Evolutionary conservation across 1,140 invertebrate genomes (phyloP).

Genomic region (Diorhabda elongata): DNA sequence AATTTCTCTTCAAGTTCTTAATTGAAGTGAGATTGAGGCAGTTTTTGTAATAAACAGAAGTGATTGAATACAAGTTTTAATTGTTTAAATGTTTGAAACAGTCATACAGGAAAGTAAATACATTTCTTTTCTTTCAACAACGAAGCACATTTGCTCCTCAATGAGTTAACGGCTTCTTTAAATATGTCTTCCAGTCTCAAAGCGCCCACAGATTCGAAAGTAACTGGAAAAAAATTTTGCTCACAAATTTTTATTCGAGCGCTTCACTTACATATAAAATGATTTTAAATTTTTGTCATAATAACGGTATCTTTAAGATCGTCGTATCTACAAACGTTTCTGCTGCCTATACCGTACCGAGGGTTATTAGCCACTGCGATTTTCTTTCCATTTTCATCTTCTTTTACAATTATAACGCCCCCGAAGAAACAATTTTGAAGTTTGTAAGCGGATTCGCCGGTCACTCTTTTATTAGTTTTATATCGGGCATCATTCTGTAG

Average conservation of each 20-base stretch:
- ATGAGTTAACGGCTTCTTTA: slow-evolving; percentile 80
- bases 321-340: slow-evolving; percentile 87
- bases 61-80: too few relatives aligned
- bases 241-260: too few relatives aligned
- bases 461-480: slow-evolving; percentile 72
- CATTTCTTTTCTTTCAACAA: slow-evolving; percentile 65
- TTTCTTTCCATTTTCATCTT: slow-evolving; percentile 56
- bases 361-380: slow-evolving; percentile 79
- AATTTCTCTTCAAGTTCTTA: too few relatives aligned
- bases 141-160: slow-evolving; percentile 79
- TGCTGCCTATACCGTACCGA: slow-evolving; percentile 85
- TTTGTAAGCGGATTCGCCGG: slow-evolving; percentile 73
- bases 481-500: slow-evolving; percentile 86
- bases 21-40: too few relatives aligned
- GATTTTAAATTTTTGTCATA: slow-evolving; percentile 76
- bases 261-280: slow-evolving; percentile 87
- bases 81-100: too few relatives aligned
- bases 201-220: slow-evolving; percentile 84
- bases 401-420: slow-evolving; percentile 80
- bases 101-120: slow-evolving; percentile 5
- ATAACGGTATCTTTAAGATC: slow-evolving; percentile 82
- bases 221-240: slow-evolving; percentile 64
- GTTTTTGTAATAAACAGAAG: too few relatives aligned
- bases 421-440: slow-evolving; percentile 88
- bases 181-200: slow-evolving; percentile 78